Evolutionary conservation across 2,888 invertebrate species (phyloP), one percentile per base, ranked within the genome.

Genomic region (Siphlonurus alternatus): DNA sequence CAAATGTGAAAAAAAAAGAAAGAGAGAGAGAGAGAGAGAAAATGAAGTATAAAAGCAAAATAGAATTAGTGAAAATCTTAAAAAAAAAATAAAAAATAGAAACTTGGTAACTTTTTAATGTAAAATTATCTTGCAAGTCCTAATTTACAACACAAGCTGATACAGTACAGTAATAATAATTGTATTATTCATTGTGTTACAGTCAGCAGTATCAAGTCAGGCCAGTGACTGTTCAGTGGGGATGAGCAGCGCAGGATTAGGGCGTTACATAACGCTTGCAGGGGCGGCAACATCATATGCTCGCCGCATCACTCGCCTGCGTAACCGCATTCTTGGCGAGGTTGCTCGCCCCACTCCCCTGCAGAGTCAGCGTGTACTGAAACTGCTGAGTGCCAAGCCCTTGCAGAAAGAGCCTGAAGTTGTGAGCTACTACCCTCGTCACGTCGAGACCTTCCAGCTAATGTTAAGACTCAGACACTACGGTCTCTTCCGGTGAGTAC

Each of bases 321-420:
- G 93, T 24, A 89, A 90, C 71, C 80, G 88, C 69, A 94, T 95
- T 70, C 95, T 95, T 74, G 89, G 89, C 0, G 93, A 95, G 77
- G 89, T 93, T 1, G 84, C 84, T 0, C 81, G 89, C 64, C 83
- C 86, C 0, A 93, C 91, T 0, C 85, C 60, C 23, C 60, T 53
- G 1, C 53, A 59, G 18, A 61, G 53, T 1, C 7, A 38, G 2
- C 60, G 73, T 70, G 84, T 90, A 7, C 88, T 93, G 0, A 81
- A 83, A 69, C 79, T 93, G 72, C 88, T 92, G 70, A 83, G 85
- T 22, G 86, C 83, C 69, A 79, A 85, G 70, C 94, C 94, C 0
- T 72, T 87, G 24, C 83, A 93, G 70, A 81, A 86, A 67, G 79
- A 87, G 63, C 81, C 83, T 69, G 84, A 87, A 67, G 81, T 91